Evolutionary conservation across 1,140 invertebrate species (phyloP), one percentile per base, ranked within the genome.

Genomic region (Euschistus heros): DNA sequence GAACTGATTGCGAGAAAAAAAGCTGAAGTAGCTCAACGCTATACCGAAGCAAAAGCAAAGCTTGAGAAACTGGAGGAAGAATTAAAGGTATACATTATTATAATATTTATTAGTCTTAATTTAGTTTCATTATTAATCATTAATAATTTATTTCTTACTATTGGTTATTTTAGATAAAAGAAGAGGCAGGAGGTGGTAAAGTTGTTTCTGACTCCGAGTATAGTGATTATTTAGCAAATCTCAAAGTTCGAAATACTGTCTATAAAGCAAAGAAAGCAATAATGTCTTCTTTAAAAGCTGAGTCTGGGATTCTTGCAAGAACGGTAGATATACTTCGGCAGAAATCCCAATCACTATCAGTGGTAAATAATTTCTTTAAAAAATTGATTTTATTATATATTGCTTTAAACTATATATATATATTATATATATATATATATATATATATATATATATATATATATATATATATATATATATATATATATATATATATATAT

Each of bases 211-310:
- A 65, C 42, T 46, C 62, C 8, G 64, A 65, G 30, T 63, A 62
- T 17, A 68, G 66, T 20, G 67, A 68, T 30, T 68, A 68, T 47
- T 22, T 68, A 15, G 46, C 27, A 30, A 66, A 62, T 37, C 22
- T 68, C 13, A 66, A 68, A 60, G 67, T 66, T 10, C 90, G 89
- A 71, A 89, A 87, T 71, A 85, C 84, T 4, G 76, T 86, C 0
- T 92, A 92, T 72, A 92, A 92, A 75, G 81, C 86, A 70, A 86
- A 87, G 70, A 78, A 85, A 72, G 80, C 86, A 8, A 85, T 88
- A 74, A 74, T 91, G 54, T 80, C 84, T 44, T 84, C 86, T 55
- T 74, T 88, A 20, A 83, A 84, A 76, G 86, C 88, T 18, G 85
- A 87, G 74, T 75, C 75, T 69, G 85, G 85, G 13, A 80, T 87